Evolutionary conservation across 2,888 invertebrate genomes (phyloP).

Genomic region (Elgonia sp.): DNA sequence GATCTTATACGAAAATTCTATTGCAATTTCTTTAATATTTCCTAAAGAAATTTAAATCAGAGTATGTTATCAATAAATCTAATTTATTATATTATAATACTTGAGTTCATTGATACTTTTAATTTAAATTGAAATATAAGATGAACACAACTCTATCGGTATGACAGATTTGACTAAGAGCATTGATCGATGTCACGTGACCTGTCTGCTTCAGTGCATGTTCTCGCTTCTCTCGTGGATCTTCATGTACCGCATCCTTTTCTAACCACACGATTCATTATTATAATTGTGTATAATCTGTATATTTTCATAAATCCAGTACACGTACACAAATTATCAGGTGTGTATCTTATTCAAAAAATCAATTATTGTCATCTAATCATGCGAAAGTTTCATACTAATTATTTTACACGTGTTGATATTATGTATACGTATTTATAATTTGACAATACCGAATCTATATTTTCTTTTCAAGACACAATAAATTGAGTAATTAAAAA

Average conservation of each 20-base stretch:
- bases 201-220: constrained; percentile 54
- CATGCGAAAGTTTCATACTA: background rate
- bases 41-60: too few species aligned
- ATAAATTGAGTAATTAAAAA: too few species aligned
- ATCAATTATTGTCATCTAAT: background rate
- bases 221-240: constrained; percentile 34
- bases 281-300: constrained; percentile 17
- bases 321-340: constrained; percentile 15
- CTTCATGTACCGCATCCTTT: constrained; percentile 56
- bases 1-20: too few species aligned
- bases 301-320: constrained; percentile 21
- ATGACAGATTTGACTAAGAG: constrained; percentile 35
- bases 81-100: too few species aligned
- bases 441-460: background rate
- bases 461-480: too few species aligned
- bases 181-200: constrained; percentile 65
- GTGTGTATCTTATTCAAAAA: constrained; percentile 7
- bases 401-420: background rate
- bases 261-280: constrained; percentile 30
- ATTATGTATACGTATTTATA: background rate
- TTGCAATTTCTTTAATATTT: too few species aligned
- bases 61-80: too few species aligned
- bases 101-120: too few species aligned
- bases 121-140: too few species aligned
- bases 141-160: constrained; percentile 31